Evolutionary conservation across 2,888 invertebrate species (phyloP), one percentile per base, ranked within the genome.

Genomic region (Chaetogeoica ovagalla): DNA sequence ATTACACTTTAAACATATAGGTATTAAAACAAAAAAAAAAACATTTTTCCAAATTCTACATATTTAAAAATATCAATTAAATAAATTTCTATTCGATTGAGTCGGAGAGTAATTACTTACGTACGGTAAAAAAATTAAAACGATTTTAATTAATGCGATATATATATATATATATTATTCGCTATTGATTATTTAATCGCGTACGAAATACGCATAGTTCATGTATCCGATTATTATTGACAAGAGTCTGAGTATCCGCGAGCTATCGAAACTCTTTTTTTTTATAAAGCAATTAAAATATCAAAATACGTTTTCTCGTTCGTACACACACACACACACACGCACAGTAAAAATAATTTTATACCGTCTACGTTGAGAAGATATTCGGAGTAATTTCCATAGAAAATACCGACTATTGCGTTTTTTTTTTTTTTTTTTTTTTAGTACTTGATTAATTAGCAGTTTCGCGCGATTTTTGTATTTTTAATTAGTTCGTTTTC

Each of bases 401-500:
- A 52, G 17, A 52, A 52, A 68, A 39, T 30, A 68, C 52, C 8
- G 69, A 69, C 2, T 59, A 0, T n/a, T n/a, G n/a, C 19, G 52
- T 68, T 48, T 17, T 8, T 15, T 52, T n/a, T 2, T 30, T 30
- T 30, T 30, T 30, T 52, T n/a, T 2, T 30, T 30, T 30, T 30
- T 30, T 52, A 11, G 17, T 68, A 68, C 9, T 43, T 17, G 9
- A 43, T 17, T 43, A 23, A 23, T n/a, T 71, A 43, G 30, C 30
- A 30, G 23, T 30, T 72, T 72, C 48, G 19, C 60, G 23, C 43
- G 21, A 71, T 21, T 71, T 19, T 60, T 2, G 30, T 60, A 39
- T 19, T 60, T 72, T 72, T 72, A 72, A 62, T 72, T 72, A 60
- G 23, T 43, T 66, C 23, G 23, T 60, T 23, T 60, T 60, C 52